Evolutionary conservation across 2,888 invertebrate species (phyloP), one percentile per base, ranked within the genome.

Genomic region (Neocrepidodera transversa): DNA sequence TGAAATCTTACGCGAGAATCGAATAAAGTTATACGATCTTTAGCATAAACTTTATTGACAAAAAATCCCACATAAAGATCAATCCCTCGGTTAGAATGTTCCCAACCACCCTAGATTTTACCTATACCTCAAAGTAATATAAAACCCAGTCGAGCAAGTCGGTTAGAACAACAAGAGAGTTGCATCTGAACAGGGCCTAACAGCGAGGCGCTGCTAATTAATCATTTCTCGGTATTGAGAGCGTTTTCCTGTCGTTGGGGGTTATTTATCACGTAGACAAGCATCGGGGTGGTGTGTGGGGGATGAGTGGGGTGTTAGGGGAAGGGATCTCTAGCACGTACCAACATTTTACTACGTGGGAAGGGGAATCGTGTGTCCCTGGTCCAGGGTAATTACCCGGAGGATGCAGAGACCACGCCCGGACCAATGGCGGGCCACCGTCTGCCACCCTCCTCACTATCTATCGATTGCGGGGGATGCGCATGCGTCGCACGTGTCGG

Each of bases 351-450:
- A 53, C 53, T 60, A 61, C 57, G 45, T 58, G 55, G 48, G 58
- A 70, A 71, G 75, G 78, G 78, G 77, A 77, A 77, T 76, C 59
- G 58, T 36, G 66, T 36, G 69, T 70, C 73, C 74, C 74, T 66
- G 72, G 77, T 80, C 81, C 82, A 81, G 81, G 78, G 77, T 78
- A 79, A 79, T 79, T 79, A 79, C 78, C 76, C 76, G 76, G 75
- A 74, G 76, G 78, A 77, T 76, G 76, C 75, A 74, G 76, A 76
- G 72, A 75, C 78, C 70, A 76, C 77, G 77, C 78, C 79, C 77
- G 74, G 74, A 75, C 80, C 79, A 79, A 79, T 79, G 72, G 77
- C 74, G 71, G 28, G 45, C 51, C 51, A 50, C 68, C 66, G 70
- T 68, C 73, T 68, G 70, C 69, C 72, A 66, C 69, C 67, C 65